These are phyloP conservation scores for Rhingia campestris DNA, from an alignment of 2,888 invertebrate species.

Conservation along the genomic window DNA sequence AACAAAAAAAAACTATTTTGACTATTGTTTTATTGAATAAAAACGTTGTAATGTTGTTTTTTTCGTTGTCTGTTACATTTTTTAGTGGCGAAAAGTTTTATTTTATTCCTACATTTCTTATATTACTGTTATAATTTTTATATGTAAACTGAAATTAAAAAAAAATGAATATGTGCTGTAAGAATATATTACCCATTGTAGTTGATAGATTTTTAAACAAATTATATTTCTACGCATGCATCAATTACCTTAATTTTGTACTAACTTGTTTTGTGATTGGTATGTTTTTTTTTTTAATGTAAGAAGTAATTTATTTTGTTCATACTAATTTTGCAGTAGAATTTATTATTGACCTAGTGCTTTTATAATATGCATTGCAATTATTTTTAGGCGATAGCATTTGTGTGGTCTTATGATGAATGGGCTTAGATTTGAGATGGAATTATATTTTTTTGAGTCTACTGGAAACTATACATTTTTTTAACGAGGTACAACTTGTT, in stretches of 20 bases:
- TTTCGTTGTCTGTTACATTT: conserved; percentile 47
- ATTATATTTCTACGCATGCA: conserved; percentile 54
- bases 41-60: conserved; percentile 51
- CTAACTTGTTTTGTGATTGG: conserved; percentile 43
- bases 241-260: conserved; percentile 16
- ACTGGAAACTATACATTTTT: too few relatives aligned
- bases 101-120: conserved; percentile 37
- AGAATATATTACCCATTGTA: conserved; percentile 29
- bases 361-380: too few relatives aligned
- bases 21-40: neutral
- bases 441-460: too few relatives aligned
- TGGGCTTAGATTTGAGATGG: too few relatives aligned
- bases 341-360: too few relatives aligned
- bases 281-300: conserved; percentile 10
- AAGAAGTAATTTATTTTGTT: conserved; percentile 6
- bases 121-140: conserved; percentile 22
- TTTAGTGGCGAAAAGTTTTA: conserved; percentile 69
- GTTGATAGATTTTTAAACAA: conserved; percentile 59
- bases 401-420: too few relatives aligned
- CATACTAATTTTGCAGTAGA: neutral
- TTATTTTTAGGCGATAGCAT: too few relatives aligned
- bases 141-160: conserved; percentile 12
- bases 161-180: neutral
- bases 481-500: too few relatives aligned
- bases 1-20: conserved; percentile 4